Conservation (phyloP, 1,140 invertebrate species). For the Augochlora pura region DNA sequence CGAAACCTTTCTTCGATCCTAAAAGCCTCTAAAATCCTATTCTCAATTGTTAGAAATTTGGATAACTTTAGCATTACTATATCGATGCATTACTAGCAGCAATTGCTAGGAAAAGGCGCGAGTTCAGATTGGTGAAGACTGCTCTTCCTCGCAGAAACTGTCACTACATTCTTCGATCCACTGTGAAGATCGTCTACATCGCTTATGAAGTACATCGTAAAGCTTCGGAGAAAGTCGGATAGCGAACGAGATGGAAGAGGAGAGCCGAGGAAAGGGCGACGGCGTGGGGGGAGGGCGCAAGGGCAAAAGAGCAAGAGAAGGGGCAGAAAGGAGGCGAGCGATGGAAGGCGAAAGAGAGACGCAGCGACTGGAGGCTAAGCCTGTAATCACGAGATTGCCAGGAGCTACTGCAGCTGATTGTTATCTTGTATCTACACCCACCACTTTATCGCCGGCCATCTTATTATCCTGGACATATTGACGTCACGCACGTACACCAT, state of each 20-base stretch:
- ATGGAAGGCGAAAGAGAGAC: conserved; percentile 36
- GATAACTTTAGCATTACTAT: no score
- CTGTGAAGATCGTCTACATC: conserved; percentile 15
- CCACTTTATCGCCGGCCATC: conserved; percentile 79
- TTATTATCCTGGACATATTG: conserved; percentile 79
- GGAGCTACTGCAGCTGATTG: conserved; percentile 79
- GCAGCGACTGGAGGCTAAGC: conserved; percentile 72
- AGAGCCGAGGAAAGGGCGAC: conserved; percentile 16
- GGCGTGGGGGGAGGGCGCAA: background rate
- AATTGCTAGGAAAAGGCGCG: no score
- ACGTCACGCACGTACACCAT: conserved; percentile 77
- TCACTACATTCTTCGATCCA: no score
- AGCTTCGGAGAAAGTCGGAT: conserved; percentile 27
- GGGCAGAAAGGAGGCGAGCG: background rate
- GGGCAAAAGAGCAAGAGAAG: conserved; percentile 22
- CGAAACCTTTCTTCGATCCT: no score
- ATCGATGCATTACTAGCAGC: no score
- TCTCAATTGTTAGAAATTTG: no score
- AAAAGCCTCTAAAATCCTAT: no score
- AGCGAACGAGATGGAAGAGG: background rate
- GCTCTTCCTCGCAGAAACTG: no score
- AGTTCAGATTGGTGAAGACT: background rate
- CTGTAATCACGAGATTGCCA: conserved; percentile 79
- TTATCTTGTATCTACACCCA: conserved; percentile 80
- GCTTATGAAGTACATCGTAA: conserved; percentile 62